Evolutionary conservation across 2,888 invertebrate genomes (phyloP).

Genomic region (Caenorhabditis uteleia): DNA sequence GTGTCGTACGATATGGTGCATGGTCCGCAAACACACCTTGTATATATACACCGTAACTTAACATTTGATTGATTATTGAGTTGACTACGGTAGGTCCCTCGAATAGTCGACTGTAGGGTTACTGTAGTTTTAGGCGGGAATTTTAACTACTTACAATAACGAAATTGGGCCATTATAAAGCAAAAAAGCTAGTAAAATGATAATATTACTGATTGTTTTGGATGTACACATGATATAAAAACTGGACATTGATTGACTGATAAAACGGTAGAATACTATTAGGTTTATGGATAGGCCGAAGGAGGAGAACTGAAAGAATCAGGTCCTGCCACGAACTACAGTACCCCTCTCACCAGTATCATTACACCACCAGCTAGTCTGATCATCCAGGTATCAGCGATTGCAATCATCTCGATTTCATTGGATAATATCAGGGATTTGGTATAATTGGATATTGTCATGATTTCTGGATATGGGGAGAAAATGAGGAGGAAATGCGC

Average conservation of each 20-base stretch:
- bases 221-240: constrained; percentile 34
- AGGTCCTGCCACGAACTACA: no score
- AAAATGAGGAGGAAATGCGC: no score
- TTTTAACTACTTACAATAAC: constrained; percentile 9
- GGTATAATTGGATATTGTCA: no score
- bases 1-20: no score
- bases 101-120: constrained; percentile 8
- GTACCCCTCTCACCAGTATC: no score
- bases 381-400: no score
- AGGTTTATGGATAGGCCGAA: neutral
- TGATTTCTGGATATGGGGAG: no score
- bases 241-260: constrained; percentile 14
- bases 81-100: constrained; percentile 18
- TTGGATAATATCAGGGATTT: no score
- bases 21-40: no score
- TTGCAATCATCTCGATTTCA: no score
- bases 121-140: neutral
- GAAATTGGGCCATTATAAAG: constrained; percentile 30
- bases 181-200: constrained; percentile 14
- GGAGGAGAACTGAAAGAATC: no score
- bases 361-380: no score
- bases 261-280: neutral
- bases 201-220: constrained; percentile 27
- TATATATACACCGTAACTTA: constrained; percentile 23
- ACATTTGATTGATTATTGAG: constrained; percentile 23